Base-by-base conservation (phyloP, 2,113 vertebrate species). In the Cervus canadensis region DNA sequence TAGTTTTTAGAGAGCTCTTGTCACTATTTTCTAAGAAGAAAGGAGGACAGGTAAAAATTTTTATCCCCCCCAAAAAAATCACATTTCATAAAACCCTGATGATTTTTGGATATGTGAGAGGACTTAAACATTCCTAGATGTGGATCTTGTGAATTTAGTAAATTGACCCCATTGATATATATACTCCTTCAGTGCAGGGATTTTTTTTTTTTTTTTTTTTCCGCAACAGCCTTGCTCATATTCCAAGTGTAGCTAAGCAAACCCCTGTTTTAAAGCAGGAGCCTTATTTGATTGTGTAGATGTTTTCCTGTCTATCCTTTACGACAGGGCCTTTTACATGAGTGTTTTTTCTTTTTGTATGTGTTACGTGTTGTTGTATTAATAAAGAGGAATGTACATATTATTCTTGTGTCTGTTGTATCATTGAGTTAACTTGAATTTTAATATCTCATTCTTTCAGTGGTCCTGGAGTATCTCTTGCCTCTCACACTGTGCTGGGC, bases 341-440 rank as follows among this genome's bases (percentile, higher is more conserved):
- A 98, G 98, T 99, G 98, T 96, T 98, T 57, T 98, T 98, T 97
- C 48, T 25, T 98, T 98, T 98, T 98, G 97, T 98, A 98, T 82
- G 97, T 99, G 99, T 99, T 98, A 97, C 6, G 98, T 99, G 99
- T 99, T 97, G 98, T 98, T 99, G 98, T 99, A 98, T 98, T 99
- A 98, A 99, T 99, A 99, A 99, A 99, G 98, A 99, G 97, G 98
- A 99, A 98, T 99, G 99, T 99, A 99, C 98, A 99, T 99, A 99
- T 64, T 83, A 81, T 33, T 81, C 30, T 40, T 0, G 78, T 78
- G 86, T 97, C 92, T 74, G 60, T 98, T 86, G 94, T 85, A 30
- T 98, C 97, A 92, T 82, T 98, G 74, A n/a, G 54, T 60, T 89
- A 43, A 87, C 79, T 64, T 91, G 93, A 45, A 25, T 87, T 43